A percentile compares a stretch with the other conserved stretches of the same genome.
Conservation (phyloP, 1,140 invertebrate species). For the Pomacea maculata region DNA sequence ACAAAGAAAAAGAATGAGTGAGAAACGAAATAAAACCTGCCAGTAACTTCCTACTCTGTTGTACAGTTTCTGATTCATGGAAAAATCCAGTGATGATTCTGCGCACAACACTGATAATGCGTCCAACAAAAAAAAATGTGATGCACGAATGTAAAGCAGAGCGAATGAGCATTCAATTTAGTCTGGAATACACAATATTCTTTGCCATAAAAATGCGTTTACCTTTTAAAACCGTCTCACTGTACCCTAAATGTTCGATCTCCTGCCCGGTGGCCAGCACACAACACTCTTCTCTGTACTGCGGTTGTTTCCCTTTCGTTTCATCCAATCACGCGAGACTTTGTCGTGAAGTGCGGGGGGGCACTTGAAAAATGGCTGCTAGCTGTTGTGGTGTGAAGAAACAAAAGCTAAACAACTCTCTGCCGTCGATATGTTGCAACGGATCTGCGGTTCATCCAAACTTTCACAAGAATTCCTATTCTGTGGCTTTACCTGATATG, state of each 20-base stretch:
- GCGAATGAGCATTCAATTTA: no score
- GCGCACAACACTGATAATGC: no score
- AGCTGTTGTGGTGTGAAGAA: constrained; percentile 89
- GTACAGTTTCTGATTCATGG: no score
- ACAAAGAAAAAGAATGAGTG: no score
- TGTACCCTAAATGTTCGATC: neutral
- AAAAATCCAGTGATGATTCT: no score
- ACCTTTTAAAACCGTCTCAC: neutral
- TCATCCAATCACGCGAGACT: constrained; percentile 19
- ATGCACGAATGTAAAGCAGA: no score
- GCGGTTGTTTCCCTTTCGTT: constrained; percentile 3
- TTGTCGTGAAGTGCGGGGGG: constrained; percentile 10
- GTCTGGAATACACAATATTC: neutral
- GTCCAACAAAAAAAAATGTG: no score
- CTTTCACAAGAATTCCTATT: constrained; percentile 66
- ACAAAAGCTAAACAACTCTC: constrained; percentile 84
- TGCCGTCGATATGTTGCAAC: constrained; percentile 65
- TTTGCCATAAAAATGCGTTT: neutral
- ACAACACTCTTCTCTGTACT: neutral
- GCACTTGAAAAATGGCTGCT: constrained; percentile 76
- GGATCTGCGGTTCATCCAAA: constrained; percentile 69
- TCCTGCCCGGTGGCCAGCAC: neutral
- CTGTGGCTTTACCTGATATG: constrained; percentile 92
- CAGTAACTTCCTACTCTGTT: no score
- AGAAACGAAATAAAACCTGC: no score